phyloP scores from a whole-genome alignment of 2,797 vertebrate genomes.

The Lophius americanus region DNA sequence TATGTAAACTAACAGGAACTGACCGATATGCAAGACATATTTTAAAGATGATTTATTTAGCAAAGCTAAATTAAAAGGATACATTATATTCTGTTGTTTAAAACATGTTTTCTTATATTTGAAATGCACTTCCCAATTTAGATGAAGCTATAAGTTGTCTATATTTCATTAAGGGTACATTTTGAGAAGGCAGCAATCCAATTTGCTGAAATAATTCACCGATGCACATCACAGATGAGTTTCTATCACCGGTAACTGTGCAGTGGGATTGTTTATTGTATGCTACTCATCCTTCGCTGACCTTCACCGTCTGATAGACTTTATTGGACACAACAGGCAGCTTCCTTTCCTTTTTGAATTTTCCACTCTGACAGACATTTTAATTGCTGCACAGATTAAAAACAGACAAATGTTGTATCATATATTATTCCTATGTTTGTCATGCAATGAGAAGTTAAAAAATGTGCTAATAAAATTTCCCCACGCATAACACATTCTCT shows the following conservation, averaged over 20 bases:
- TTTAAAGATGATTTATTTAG: no score
- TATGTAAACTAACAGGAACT: neutral
- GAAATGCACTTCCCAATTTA: constrained; percentile 2
- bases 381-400: constrained; percentile 36
- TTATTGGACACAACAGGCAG: constrained; percentile 14
- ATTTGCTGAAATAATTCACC: constrained; percentile 6
- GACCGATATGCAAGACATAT: no score
- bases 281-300: constrained; percentile 8
- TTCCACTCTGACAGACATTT: constrained; percentile 30
- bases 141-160: constrained; percentile 14
- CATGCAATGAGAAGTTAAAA: constrained; percentile 35
- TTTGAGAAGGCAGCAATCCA: constrained; percentile 12
- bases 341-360: constrained; percentile 10
- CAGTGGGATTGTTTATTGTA: neutral
- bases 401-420: constrained; percentile 22
- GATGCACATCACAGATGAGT: neutral
- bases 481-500: constrained; percentile 51
- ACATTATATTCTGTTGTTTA: neutral
- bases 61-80: neutral
- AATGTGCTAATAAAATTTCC: constrained; percentile 65
- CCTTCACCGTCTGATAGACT: constrained; percentile 28
- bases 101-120: no score
- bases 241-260: constrained; percentile 6
- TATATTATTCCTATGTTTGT: constrained; percentile 31
- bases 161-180: neutral